phyloP scores from a whole-genome alignment of 35 echinoderm and acorn worm species.

The Ptychodera flava region DNA sequence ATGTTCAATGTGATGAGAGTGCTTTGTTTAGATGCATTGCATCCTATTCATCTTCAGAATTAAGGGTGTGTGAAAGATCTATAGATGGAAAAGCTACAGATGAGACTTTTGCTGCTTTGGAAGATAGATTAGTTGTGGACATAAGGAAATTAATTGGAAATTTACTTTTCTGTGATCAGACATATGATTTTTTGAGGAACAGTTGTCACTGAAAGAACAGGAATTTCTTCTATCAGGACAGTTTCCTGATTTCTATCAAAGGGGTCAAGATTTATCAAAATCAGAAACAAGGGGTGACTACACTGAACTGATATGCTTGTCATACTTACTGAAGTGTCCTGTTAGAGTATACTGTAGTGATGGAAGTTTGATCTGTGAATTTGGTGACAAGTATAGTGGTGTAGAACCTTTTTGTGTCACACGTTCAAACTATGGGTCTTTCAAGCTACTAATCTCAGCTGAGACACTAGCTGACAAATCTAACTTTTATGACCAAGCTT shows the following conservation, averaged over 20 bases:
- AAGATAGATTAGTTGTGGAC: neutral
- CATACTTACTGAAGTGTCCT: neutral
- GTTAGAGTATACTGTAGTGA: neutral
- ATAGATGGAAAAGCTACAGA: neutral
- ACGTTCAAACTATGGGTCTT: neutral
- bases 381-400: neutral
- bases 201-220: neutral
- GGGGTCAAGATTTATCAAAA: neutral
- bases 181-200: neutral
- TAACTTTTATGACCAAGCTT: neutral
- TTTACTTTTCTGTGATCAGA: neutral
- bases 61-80: neutral
- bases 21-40: neutral
- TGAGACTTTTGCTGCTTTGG: neutral
- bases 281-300: neutral
- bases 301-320: neutral
- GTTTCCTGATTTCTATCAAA: neutral
- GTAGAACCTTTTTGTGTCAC: neutral
- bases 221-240: neutral
- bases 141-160: neutral
- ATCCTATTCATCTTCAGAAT: neutral
- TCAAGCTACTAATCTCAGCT: neutral
- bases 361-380: neutral
- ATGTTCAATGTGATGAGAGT: neutral
- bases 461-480: neutral